A percentile compares a stretch with the other conserved stretches of the same genome.
Conservation (phyloP, 1,140 invertebrate species). For the Polypedilum pembai region DNA sequence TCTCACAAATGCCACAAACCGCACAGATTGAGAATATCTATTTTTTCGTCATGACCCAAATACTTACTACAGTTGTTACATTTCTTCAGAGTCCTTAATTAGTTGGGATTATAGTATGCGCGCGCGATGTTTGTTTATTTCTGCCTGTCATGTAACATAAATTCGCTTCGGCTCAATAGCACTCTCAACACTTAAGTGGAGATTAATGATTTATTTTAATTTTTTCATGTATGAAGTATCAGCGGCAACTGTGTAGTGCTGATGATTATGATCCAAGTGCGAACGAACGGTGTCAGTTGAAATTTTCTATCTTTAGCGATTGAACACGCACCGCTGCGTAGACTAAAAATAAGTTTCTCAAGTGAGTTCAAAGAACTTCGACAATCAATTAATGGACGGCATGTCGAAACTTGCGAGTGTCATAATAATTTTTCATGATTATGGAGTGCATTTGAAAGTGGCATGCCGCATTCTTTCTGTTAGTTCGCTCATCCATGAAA, state of each 20-base stretch:
- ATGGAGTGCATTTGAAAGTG: conserved; percentile 4
- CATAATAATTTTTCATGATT: not conserved
- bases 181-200: not conserved
- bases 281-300: not conserved
- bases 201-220: not conserved
- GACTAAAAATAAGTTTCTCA: not conserved
- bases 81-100: not conserved
- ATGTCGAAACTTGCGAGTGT: not conserved
- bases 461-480: not conserved
- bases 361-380: conserved; percentile 12
- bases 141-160: not conserved
- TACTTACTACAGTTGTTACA: not conserved
- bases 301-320: conserved; percentile 1
- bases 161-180: not conserved
- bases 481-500: not conserved
- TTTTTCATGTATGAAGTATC: no score
- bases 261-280: not conserved
- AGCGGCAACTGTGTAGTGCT: not conserved
- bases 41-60: not conserved
- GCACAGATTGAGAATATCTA: not conserved
- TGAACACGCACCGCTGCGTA: not conserved
- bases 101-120: not conserved
- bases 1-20: not conserved
- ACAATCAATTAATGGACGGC: not conserved
- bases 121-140: conserved; percentile 9